These are phyloP conservation scores for Drosophila tani DNA, from an alignment of 1,140 invertebrate genomes.

Conservation along the genomic window DNA sequence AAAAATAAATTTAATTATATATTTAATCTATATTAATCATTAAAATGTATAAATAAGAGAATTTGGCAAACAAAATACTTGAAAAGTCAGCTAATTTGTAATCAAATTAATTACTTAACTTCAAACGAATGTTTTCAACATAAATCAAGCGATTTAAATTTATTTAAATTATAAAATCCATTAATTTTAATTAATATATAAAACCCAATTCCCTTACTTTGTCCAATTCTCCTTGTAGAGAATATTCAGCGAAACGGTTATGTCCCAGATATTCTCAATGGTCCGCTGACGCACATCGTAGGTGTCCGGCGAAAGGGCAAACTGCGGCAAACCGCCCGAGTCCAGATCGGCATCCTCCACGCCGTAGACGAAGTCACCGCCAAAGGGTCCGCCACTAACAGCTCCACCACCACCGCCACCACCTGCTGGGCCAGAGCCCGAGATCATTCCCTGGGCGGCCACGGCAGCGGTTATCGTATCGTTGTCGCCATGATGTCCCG, in stretches of 20 bases:
- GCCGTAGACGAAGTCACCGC: conserved; percentile 76
- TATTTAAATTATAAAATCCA: too few species aligned
- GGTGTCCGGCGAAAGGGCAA: conserved; percentile 85
- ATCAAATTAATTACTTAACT: too few species aligned
- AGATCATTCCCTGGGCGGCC: conserved; percentile 44
- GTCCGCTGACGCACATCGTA: conserved; percentile 89
- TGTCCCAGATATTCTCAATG: conserved; percentile 97
- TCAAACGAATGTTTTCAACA: background rate
- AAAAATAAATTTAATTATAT: background rate
- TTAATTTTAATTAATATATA: background rate
- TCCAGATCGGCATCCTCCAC: conserved; percentile 72
- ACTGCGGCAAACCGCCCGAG: conserved; percentile 72
- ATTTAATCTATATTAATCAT: too few species aligned
- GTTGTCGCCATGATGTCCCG: conserved; percentile 59
- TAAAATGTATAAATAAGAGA: too few species aligned
- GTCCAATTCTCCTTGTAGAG: conserved; percentile 98
- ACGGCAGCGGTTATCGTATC: conserved; percentile 64
- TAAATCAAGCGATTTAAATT: too few species aligned
- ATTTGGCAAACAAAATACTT: too few species aligned
- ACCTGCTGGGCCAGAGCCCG: background rate
- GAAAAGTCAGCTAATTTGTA: too few species aligned
- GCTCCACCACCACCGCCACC: background rate
- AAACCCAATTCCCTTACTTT: conserved; percentile 75
- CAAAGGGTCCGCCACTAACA: conserved; percentile 23
- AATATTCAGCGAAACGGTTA: conserved; percentile 96